A percentile compares a stretch with the other conserved stretches of the same genome.
Evolutionary conservation across 2,113 vertebrate genomes (phyloP).

Genomic region (Oxyura jamaicensis): DNA sequence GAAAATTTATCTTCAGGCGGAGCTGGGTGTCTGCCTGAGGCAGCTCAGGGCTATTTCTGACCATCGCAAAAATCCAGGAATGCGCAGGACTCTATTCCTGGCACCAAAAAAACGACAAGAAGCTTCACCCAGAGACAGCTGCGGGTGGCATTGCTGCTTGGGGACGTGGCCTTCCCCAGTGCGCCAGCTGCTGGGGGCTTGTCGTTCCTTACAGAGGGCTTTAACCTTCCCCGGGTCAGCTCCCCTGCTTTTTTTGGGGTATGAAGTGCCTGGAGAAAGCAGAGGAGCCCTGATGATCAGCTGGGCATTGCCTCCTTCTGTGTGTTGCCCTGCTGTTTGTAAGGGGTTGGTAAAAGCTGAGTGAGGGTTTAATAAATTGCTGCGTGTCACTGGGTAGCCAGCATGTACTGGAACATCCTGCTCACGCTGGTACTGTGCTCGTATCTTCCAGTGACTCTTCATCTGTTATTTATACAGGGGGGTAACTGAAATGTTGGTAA

Average conservation of each 20-base stretch:
- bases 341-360: neutral
- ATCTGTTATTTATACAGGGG: neutral
- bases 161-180: neutral
- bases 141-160: slow-evolving; percentile 41
- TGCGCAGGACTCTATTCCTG: slow-evolving; percentile 77
- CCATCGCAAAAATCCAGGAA: slow-evolving; percentile 68
- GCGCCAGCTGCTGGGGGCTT: neutral
- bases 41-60: slow-evolving; percentile 33
- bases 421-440: rapidly evolving
- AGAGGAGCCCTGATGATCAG: rapidly evolving
- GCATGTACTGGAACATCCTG: rapidly evolving
- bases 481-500: neutral
- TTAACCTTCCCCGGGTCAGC: neutral
- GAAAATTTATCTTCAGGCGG: neutral
- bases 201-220: neutral
- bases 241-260: neutral
- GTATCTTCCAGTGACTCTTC: neutral
- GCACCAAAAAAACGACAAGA: slow-evolving; percentile 74
- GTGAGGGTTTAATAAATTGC: rapidly evolving
- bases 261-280: neutral
- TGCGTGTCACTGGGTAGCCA: neutral
- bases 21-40: slow-evolving; percentile 1
- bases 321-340: neutral
- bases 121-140: slow-evolving; percentile 78
- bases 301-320: rapidly evolving